phyloP scores from a whole-genome alignment of 2,797 vertebrate species.

The Australoheros facetus region DNA sequence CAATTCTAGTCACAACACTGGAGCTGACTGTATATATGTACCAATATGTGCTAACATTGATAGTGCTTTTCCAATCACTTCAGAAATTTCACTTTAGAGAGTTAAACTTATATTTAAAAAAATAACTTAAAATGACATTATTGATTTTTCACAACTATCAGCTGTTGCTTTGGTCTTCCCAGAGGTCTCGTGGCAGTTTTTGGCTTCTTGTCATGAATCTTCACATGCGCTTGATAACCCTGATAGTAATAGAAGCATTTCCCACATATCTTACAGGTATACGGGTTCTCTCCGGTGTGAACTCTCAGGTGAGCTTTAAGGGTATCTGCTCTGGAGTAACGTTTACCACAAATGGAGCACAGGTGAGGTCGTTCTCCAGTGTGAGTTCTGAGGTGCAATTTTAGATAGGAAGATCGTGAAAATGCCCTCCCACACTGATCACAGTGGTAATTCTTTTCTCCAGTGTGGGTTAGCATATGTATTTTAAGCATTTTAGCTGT shows the following conservation, averaged over 20 bases:
- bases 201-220: slow-evolving; percentile 54
- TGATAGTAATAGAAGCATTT: slow-evolving; percentile 55
- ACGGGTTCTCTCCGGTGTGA: slow-evolving; percentile 36
- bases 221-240: slow-evolving; percentile 33
- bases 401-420: slow-evolving; percentile 44
- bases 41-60: background rate
- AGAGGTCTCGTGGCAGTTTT: slow-evolving; percentile 38
- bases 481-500: slow-evolving; percentile 33
- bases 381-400: slow-evolving; percentile 48
- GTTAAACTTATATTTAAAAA: background rate
- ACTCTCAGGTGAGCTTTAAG: slow-evolving; percentile 56
- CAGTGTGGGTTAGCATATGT: slow-evolving; percentile 43
- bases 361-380: slow-evolving; percentile 48
- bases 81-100: background rate
- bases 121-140: slow-evolving; percentile 1
- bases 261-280: slow-evolving; percentile 44
- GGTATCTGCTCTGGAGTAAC: slow-evolving; percentile 38
- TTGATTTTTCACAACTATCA: background rate
- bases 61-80: background rate
- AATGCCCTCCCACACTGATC: slow-evolving; percentile 52
- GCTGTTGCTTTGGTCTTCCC: slow-evolving; percentile 52
- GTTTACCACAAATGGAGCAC: slow-evolving; percentile 62
- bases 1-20: background rate
- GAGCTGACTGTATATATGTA: background rate
- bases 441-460: slow-evolving; percentile 53